Conservation (phyloP, 2,113 vertebrate species). For the Hydrochoerus hydrochaeris region DNA sequence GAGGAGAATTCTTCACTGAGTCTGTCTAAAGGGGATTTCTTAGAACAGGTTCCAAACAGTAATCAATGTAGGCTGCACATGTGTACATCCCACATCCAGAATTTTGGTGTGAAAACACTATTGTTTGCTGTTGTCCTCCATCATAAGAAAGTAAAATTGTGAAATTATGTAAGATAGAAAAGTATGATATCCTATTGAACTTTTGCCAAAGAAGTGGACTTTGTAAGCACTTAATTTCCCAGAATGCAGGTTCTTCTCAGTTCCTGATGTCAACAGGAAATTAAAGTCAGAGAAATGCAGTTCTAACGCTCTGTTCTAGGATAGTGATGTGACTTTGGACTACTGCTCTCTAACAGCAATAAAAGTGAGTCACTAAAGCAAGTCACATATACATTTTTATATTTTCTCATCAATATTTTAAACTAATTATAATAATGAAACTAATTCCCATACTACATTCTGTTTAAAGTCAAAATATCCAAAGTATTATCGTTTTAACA, state of each 20-base stretch:
- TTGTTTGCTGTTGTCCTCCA: neutral
- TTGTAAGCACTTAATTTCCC: neutral
- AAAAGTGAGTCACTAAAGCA: neutral
- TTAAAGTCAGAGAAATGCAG: neutral
- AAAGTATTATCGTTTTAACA: neutral
- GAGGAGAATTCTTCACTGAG: neutral
- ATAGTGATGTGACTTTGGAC: neutral
- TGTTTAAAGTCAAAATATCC: neutral
- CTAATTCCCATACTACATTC: neutral
- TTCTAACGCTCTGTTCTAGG: neutral
- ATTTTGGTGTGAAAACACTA: neutral
- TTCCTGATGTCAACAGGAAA: neutral
- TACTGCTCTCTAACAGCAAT: neutral
- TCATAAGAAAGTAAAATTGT: neutral
- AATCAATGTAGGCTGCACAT: neutral
- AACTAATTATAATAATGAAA: neutral
- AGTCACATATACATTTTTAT: neutral
- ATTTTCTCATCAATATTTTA: neutral
- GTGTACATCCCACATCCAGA: neutral
- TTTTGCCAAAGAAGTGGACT: neutral
- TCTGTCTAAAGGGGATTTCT: neutral
- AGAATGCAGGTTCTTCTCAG: neutral
- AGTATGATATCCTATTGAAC: neutral
- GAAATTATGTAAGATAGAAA: conserved; percentile 5
- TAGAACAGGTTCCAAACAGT: neutral